Evolutionary conservation across 1,140 invertebrate species (phyloP), one percentile per base, ranked within the genome.

Genomic region (Rhyacophila brunnea): DNA sequence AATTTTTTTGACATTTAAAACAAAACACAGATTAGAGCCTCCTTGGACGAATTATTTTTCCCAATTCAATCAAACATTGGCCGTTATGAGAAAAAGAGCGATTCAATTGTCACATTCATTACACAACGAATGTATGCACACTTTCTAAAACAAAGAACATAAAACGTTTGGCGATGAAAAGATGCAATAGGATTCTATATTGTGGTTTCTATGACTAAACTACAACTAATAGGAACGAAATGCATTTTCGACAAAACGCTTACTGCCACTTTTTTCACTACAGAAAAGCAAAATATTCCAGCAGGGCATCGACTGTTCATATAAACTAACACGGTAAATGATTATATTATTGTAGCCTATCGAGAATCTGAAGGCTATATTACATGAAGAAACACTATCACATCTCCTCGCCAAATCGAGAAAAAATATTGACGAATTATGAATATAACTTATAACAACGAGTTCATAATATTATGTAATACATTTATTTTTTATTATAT

Each of bases 181-280:
- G 56, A 50, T 58, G 45, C 54, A 50, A 58, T 44, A 63, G 56
- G 47, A 58, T 62, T 54, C 23, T 28, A 7, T 23, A 49, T 40
- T 10, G 36, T 6, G 28, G 23, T 28, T 28, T 28, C 36, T 52
- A 60, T 20, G 19, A 58, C 53, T 56, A 63, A 55, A 63, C 61
- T 63, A 63, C 61, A 63, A 51, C 61, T 63, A 63, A 59, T 63
- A 63, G 61, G 61, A 63, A 63, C 61, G 55, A 44, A 63, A 45
- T 42, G 53, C 28, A 18, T 17, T 59, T 63, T 59, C 58, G 50
- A 52, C 50, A 36, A 44, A 51, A 53, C 7, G 50, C 43, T 10
- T 15, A 32, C 34, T 18, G 18, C 18, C 45, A n/a, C n/a, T 19
- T 19, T 46, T 46, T 19, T 17, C 20, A 6, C 19, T 19, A 18